Conservation (phyloP, 2,113 vertebrate species). For the Platichthys stellatus region DNA sequence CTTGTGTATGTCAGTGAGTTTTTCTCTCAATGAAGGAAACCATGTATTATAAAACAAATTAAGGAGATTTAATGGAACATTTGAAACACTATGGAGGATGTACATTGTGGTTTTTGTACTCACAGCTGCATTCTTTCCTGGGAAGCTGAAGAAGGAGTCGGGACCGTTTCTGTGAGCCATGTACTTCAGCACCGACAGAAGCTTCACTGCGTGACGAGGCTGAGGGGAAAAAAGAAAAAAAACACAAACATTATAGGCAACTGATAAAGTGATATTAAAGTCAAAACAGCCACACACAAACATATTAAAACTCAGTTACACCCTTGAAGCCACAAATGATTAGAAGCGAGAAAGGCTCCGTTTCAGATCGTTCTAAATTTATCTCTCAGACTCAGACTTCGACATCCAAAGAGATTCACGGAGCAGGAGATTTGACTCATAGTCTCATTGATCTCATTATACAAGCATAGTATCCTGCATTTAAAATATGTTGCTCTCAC, state of each 20-base stretch:
- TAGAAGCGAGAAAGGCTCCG: background rate
- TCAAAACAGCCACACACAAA: conserved; percentile 5
- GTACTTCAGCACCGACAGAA: conserved; percentile 94
- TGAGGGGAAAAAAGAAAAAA: conserved; percentile 56
- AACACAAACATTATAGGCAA: conserved; percentile 54
- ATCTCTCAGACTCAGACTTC: conserved; percentile 14
- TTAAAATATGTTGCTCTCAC: background rate
- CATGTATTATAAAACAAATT: no score
- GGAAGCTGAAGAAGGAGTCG: conserved; percentile 98
- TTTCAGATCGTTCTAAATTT: conserved; percentile 33
- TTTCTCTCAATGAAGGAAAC: background rate
- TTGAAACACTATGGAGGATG: background rate
- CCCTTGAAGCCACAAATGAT: background rate
- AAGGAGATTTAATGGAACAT: background rate
- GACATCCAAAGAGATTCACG: conserved; percentile 21
- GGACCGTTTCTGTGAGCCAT: conserved; percentile 95
- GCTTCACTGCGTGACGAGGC: conserved; percentile 95
- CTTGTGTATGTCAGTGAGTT: background rate
- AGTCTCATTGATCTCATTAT: background rate
- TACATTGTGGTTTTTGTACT: conserved; percentile 53
- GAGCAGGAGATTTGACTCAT: background rate
- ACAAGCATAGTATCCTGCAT: background rate
- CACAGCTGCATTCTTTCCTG: conserved; percentile 97
- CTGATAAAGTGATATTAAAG: background rate
- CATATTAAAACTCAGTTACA: no score